Percentiles rank a stretch among this genome's conserved stretches.
Conservation (phyloP, 2,888 invertebrate genomes). For the Euproctis similis region DNA sequence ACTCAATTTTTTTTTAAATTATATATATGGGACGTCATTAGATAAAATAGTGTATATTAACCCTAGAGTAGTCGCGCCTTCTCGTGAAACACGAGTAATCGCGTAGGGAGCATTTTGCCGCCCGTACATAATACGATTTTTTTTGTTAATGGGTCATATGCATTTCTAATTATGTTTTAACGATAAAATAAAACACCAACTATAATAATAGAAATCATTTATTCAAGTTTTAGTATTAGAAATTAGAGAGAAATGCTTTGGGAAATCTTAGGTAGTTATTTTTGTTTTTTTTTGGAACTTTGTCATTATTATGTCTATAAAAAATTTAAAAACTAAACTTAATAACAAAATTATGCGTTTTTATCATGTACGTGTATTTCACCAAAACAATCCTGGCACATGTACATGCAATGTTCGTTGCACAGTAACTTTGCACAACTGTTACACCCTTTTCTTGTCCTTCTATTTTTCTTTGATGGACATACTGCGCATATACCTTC, state of each 20-base stretch:
- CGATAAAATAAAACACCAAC: constrained; percentile 1
- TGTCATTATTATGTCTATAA: background rate
- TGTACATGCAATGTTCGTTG: constrained; percentile 9
- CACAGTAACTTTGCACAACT: constrained; percentile 9
- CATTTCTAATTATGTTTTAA: background rate
- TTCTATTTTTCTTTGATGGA: background rate
- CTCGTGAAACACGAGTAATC: constrained; percentile 10
- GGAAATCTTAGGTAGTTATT: background rate
- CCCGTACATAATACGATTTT: constrained; percentile 2
- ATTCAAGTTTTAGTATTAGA: background rate
- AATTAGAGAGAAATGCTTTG: background rate
- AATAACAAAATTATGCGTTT: constrained; percentile 5
- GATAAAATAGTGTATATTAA: too few relatives aligned
- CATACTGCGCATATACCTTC: constrained; percentile 1
- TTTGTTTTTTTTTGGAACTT: background rate
- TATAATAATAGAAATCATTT: constrained; percentile 1
- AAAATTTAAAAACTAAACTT: background rate
- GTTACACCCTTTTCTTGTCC: constrained; percentile 1
- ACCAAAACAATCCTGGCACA: constrained; percentile 7
- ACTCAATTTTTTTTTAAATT: too few relatives aligned
- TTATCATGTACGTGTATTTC: constrained; percentile 4
- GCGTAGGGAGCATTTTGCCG: constrained; percentile 12
- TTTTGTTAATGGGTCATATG: background rate
- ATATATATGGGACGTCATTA: too few relatives aligned
- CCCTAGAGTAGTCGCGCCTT: constrained; percentile 1